Evolutionary conservation across 2,888 invertebrate species (phyloP), one percentile per base, ranked within the genome.

Genomic region (Stenichneumon culpator): DNA sequence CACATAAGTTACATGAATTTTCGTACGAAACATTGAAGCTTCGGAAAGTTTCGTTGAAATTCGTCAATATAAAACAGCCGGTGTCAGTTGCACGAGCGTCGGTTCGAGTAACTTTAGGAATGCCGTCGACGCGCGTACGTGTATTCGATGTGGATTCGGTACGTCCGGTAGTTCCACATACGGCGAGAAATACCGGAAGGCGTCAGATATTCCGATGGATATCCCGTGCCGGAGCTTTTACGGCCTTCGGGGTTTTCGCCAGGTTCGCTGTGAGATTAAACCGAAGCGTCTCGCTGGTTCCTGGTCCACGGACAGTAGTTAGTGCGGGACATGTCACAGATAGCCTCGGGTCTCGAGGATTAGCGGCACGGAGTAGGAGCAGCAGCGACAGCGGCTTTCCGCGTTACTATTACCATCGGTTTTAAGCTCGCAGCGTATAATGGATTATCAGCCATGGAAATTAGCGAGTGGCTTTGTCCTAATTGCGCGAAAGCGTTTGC

Each of bases 381-480:
- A 67, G 72, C 77, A 67, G 47, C 83, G 72, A 77, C 75, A 84
- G 83, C 78, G 57, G 68, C 68, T 67, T 75, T 79, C 75, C 14
- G 14, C 57, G 73, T 73, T 57, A 39, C 72, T 39, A 75, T 75
- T 28, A 28, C 75, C 54, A 36, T 65, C 50, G 52, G 52, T 77
- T 73, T 77, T 54, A 50, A 32, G 36, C 57, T 54, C 63, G 28
- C 63, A 36, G 22, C 67, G 80, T 54, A 86, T 90, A 91, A 91
- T 90, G 89, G 89, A 90, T 91, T 89, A 90, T 89, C 89, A 88
- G 88, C 74, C 82, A 81, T 79, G 44, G 87, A 92, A 90, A 92
- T 90, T 89, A 90, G 90, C 88, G 89, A 90, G 88, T 90, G 90
- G 88, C 89, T 91, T 89, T 86, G 88, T 86, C 75, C 82, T 87